Conservation (phyloP, 2,888 invertebrate genomes). For the Plebejus anna region DNA sequence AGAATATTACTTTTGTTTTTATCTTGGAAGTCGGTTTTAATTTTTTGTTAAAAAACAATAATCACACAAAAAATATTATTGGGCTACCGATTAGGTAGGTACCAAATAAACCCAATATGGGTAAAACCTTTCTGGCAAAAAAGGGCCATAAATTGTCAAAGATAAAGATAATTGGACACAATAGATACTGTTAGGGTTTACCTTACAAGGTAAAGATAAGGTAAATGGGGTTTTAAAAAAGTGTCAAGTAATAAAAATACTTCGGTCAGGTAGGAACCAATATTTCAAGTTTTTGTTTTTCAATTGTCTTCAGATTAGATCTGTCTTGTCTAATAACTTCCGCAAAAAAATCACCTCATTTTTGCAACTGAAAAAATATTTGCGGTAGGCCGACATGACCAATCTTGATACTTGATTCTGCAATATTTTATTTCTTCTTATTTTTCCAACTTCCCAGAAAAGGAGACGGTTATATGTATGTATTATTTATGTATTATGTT, state of each 20-base stretch:
- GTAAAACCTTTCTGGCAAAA: conserved; percentile 2
- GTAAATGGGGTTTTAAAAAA: conserved; percentile 17
- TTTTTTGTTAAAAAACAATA: no score
- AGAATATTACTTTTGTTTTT: no score
- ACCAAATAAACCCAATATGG: conserved; percentile 1
- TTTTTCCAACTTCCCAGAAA: no score
- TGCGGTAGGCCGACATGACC: background rate
- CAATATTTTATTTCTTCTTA: background rate
- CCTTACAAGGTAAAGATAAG: background rate
- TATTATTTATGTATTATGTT: no score
- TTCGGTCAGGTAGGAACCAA: background rate
- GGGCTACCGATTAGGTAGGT: background rate
- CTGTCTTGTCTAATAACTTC: background rate
- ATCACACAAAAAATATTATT: background rate
- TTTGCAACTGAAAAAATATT: background rate
- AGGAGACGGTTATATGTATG: no score
- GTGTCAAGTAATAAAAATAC: conserved; percentile 13
- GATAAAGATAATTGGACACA: conserved; percentile 22
- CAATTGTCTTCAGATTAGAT: background rate
- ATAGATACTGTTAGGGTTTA: conserved; percentile 7
- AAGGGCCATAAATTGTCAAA: conserved; percentile 17
- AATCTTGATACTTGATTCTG: background rate
- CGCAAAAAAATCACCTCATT: background rate
- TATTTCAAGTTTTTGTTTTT: conserved; percentile 5
- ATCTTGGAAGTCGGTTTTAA: no score